Conservation (phyloP, 53 echinoderm and acorn worm species). For the Antedon mediterranea region DNA sequence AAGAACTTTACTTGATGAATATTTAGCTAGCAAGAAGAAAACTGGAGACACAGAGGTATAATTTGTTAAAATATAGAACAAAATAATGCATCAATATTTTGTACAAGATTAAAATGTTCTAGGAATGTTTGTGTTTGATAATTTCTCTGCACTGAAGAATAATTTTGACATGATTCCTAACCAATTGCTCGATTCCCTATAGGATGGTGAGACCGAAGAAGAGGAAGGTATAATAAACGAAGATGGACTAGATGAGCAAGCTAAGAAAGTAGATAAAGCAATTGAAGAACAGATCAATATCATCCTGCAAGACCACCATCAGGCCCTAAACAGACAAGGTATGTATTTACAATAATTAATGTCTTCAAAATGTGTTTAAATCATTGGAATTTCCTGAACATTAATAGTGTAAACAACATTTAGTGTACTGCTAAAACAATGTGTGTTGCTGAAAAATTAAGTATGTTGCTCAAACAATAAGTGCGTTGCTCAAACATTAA, state of each 20-base stretch:
- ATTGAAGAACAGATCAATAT: conserved; percentile 43
- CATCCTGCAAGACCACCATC: conserved; percentile 54
- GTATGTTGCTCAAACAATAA: too few relatives aligned
- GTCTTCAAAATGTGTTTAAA: too few relatives aligned
- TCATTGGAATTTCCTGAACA: too few relatives aligned
- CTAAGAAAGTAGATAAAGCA: conserved; percentile 38
- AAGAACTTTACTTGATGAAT: conserved; percentile 66
- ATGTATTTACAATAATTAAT: too few relatives aligned
- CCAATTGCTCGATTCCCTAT: background rate
- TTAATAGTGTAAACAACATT: too few relatives aligned
- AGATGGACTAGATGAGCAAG: conserved; percentile 54
- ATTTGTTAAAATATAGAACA: too few relatives aligned
- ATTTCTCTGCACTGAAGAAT: too few relatives aligned
- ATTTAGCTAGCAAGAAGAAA: conserved; percentile 48
- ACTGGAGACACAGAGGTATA: conserved; percentile 21
- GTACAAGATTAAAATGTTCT: conserved; percentile 13
- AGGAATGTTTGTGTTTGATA: too few relatives aligned
- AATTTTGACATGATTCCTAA: too few relatives aligned
- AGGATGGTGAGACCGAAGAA: conserved; percentile 46
- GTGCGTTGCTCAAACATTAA: too few relatives aligned
- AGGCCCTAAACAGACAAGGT: conserved; percentile 36
- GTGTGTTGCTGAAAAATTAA: too few relatives aligned
- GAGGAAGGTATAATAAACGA: conserved; percentile 51
- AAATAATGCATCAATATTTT: background rate
- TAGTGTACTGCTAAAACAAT: too few relatives aligned